Percentiles rank a stretch among this genome's conserved stretches.
These are phyloP conservation scores for Megaceryle maxima DNA, from an alignment of 2,113 vertebrate species.

Conservation along the genomic window DNA sequence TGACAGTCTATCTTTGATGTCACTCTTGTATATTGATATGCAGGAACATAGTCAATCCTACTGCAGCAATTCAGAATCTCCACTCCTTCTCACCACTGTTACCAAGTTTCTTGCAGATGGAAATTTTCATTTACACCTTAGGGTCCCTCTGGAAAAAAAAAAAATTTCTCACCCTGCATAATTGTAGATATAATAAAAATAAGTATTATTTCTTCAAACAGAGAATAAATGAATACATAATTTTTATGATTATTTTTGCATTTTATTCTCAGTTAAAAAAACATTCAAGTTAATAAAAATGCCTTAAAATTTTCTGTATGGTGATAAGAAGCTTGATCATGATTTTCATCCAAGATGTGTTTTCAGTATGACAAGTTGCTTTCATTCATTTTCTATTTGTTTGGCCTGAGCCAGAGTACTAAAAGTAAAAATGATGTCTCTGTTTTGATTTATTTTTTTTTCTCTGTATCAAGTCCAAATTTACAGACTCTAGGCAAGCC, in stretches of 20 bases:
- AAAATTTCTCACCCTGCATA: neutral
- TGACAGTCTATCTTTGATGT: neutral
- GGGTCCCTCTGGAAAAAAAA: neutral
- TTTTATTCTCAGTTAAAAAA: neutral
- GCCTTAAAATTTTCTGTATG: neutral
- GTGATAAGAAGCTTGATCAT: neutral
- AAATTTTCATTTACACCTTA: neutral
- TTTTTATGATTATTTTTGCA: neutral
- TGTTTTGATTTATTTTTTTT: neutral
- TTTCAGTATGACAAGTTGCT: neutral
- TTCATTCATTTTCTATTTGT: neutral
- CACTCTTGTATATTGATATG: neutral
- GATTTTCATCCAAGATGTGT: neutral
- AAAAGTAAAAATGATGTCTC: constrained; percentile 9
- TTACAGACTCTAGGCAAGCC: neutral
- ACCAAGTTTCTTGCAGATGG: neutral
- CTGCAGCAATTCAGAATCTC: neutral
- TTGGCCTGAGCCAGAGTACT: neutral
- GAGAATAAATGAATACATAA: neutral
- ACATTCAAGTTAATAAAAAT: neutral
- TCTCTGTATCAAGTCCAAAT: neutral
- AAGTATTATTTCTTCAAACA: neutral
- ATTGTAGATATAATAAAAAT: neutral
- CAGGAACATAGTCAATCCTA: neutral
- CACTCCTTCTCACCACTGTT: neutral